Evolutionary conservation across 1,140 invertebrate species (phyloP), one percentile per base, ranked within the genome.

Genomic region (Dinothrombium tinctorium): DNA sequence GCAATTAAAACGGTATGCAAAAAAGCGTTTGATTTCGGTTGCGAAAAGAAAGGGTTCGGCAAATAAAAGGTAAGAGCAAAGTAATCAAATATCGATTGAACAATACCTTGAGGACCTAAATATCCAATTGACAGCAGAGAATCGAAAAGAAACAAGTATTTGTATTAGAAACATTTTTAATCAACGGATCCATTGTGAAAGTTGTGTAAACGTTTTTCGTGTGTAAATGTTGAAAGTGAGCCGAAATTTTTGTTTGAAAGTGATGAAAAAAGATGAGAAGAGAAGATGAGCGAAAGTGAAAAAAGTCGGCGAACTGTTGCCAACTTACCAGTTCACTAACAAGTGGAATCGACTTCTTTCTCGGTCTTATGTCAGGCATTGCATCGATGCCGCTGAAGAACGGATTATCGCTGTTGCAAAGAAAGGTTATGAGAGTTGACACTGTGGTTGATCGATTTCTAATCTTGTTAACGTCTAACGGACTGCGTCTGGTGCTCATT

Each of bases 311-410:
- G n/a, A 19, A n/a, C n/a, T n/a, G n/a, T n/a, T n/a, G n/a, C n/a
- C n/a, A 24, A 50, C 56, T 76, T 74, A 98, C 92, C 74, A 99
- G 69, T 65, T 98, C 92, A 43, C 87, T 95, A 52, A 99, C 90
- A 52, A 96, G 71, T 42, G 89, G 86, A 54, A 96, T 94, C 19
- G 87, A 92, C 64, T 96, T 95, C 55, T 87, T 69, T 54, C 77
- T 68, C 43, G 84, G 84, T 56, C 87, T 72, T 61, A 98, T 92
- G 58, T 96, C 89, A 24, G 92, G 90, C 83, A 92, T 95, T 55
- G 87, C 94, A 71, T 98, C 90, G 62, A 99, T 98, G 61, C 84
- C 90, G 58, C 82, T 95, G 70, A 96, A 98, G 68, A 99, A 98
- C 9, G 87, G 83, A 64, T 94, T 95, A 61, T 94, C 82, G 44